Evolutionary conservation across 2,888 invertebrate genomes (phyloP).

Genomic region (Mesorhabditis spiculigera): DNA sequence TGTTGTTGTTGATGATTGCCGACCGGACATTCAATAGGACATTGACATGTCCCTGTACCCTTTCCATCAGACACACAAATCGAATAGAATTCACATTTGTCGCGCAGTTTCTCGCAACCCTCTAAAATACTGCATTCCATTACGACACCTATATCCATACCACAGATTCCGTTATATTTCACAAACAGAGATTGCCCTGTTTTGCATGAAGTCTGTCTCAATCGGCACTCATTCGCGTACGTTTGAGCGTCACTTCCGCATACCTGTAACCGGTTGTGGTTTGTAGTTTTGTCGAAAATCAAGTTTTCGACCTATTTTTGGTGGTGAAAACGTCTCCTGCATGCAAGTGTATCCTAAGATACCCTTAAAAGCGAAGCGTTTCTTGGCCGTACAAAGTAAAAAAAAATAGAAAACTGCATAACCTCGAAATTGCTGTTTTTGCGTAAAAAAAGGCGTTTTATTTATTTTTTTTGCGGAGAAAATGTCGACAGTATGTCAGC

Average conservation of each 20-base stretch:
- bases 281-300: not conserved
- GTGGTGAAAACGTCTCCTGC: not conserved
- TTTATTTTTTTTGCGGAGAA: no score
- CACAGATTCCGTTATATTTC: conserved; percentile 79
- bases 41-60: conserved; percentile 63
- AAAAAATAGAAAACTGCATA: no score
- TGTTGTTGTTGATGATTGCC: not conserved
- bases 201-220: conserved; percentile 75
- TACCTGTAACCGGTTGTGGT: conserved; percentile 64
- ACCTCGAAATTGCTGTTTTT: no score
- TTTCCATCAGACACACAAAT: conserved; percentile 69
- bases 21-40: conserved; percentile 33
- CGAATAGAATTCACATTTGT: conserved; percentile 75
- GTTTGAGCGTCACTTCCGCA: conserved; percentile 64
- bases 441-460: no score
- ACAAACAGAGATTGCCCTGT: conserved; percentile 74
- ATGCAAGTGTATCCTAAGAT: no score
- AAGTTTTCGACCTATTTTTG: not conserved
- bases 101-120: conserved; percentile 71
- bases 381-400: no score
- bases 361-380: no score
- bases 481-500: no score
- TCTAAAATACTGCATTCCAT: conserved; percentile 60
- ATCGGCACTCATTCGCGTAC: conserved; percentile 75
- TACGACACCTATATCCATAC: conserved; percentile 56